Evolutionary conservation across 1,140 invertebrate species (phyloP).

Genomic region (Drosophila cardini): DNA sequence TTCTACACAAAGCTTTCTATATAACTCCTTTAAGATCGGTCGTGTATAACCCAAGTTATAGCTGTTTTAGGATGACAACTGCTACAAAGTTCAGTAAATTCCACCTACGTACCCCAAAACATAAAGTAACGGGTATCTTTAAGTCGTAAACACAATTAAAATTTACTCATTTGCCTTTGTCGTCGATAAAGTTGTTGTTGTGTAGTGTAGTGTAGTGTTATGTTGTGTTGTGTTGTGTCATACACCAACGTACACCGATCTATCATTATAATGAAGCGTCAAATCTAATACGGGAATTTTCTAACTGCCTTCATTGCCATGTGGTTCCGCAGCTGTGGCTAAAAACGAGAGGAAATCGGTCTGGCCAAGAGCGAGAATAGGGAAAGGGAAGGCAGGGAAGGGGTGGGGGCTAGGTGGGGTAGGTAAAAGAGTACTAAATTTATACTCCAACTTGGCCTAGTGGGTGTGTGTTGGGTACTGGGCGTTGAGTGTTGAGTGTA

Average conservation of each 20-base stretch:
- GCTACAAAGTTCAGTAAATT: too few relatives aligned
- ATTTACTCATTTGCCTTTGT: too few relatives aligned
- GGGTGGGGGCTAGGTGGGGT: neutral
- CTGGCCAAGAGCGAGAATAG: neutral
- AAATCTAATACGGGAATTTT: slow-evolving; percentile 77
- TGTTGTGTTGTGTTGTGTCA: slow-evolving; percentile 39
- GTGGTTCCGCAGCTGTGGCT: slow-evolving; percentile 33
- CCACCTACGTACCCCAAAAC: too few relatives aligned
- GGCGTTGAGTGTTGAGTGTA: slow-evolving; percentile 18
- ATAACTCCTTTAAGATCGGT: too few relatives aligned
- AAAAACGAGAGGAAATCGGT: slow-evolving; percentile 3
- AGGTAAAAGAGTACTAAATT: neutral
- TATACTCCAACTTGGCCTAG: slow-evolving; percentile 16
- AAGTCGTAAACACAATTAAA: too few relatives aligned
- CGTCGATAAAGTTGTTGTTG: slow-evolving; percentile 1
- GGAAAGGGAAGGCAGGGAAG: slow-evolving; percentile 8
- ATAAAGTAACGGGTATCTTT: neutral
- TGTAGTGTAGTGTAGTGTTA: slow-evolving; percentile 8
- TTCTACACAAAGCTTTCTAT: too few relatives aligned
- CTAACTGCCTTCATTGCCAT: slow-evolving; percentile 64
- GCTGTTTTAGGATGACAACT: too few relatives aligned
- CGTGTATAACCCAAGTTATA: too few relatives aligned
- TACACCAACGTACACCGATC: slow-evolving; percentile 69
- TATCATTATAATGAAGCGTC: slow-evolving; percentile 82
- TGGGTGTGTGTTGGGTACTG: slow-evolving; percentile 7